Conservation (phyloP, 1,140 invertebrate species). For the Vanessa atalanta region DNA sequence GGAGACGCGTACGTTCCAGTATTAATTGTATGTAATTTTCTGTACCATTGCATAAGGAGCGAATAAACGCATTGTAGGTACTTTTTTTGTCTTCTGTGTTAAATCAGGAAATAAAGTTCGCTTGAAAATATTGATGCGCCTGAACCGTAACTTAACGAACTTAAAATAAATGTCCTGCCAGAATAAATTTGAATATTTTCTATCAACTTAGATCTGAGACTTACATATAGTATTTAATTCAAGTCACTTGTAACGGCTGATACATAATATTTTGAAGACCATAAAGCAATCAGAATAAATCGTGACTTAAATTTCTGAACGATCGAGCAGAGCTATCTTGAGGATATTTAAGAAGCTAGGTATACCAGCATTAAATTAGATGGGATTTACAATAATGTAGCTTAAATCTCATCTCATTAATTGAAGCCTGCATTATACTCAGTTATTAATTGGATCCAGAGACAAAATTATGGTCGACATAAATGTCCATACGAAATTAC, state of each 20-base stretch:
- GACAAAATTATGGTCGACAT: constrained; percentile 40
- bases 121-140: not conserved
- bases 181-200: no score
- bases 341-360: not conserved
- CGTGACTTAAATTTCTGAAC: not conserved
- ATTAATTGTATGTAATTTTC: constrained; percentile 67
- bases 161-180: no score
- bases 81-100: not conserved
- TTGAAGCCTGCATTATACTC: not conserved
- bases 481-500: constrained; percentile 60
- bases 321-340: not conserved
- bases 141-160: no score
- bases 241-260: no score
- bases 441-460: constrained; percentile 1
- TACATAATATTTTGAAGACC: no score
- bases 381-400: constrained; percentile 28
- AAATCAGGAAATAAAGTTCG: not conserved
- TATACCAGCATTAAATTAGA: constrained; percentile 22
- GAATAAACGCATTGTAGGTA: constrained; percentile 25
- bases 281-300: no score
- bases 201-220: no score
- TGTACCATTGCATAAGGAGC: constrained; percentile 53
- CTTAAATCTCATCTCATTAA: constrained; percentile 6
- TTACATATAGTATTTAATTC: no score
- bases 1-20: constrained; percentile 37